Base-by-base conservation (phyloP, 2,113 vertebrate genomes). In the Ictalurus furcatus region DNA sequence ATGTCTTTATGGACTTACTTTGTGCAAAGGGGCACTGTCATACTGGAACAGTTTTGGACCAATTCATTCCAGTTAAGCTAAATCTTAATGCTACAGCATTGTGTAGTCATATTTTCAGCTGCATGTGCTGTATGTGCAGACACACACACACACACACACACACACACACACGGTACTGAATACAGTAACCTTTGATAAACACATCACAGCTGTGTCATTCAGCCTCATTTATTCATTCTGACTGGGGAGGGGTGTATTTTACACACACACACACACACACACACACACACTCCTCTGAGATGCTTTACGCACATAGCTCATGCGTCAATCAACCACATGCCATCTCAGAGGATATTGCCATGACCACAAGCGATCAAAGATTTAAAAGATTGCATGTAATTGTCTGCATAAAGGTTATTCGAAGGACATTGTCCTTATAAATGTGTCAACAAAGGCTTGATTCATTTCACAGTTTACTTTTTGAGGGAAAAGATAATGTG, bases 151-250 rank as follows among this genome's bases (percentile, higher is more conserved):
- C 78, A 86, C 69, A 83, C 65, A 63, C 28, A 80, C 21, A 74
- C 74, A 85, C 37, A 12, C 84, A 71, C 69, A 58, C 34, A 85
- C 78, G 90, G 69, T 78, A 85, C 85, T 82, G 65, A 78, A 89
- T 88, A 80, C 73, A 84, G 85, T 89, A 88, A 83, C 88, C 83
- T 89, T 78, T 86, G 71, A 88, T 56, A 78, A 83, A 86, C 65
- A 59, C 34, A 67, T 56, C 48, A 78, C 90, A 91, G 88, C 86
- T 89, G 88, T 37, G 90, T 80, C 88, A 86, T 86, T 80, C 58
- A 87, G 65, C 84, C 90, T 82, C 67, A 88, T 78, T 89, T 89
- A 88, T 91, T 82, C 78, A 91, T 83, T 44, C 82, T 88, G 82
- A 48, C 13, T 30, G 67, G 13, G 7, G 28, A 80, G 82, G 90